phyloP scores from a whole-genome alignment of 2,113 vertebrate species.

The Marmota monax region DNA sequence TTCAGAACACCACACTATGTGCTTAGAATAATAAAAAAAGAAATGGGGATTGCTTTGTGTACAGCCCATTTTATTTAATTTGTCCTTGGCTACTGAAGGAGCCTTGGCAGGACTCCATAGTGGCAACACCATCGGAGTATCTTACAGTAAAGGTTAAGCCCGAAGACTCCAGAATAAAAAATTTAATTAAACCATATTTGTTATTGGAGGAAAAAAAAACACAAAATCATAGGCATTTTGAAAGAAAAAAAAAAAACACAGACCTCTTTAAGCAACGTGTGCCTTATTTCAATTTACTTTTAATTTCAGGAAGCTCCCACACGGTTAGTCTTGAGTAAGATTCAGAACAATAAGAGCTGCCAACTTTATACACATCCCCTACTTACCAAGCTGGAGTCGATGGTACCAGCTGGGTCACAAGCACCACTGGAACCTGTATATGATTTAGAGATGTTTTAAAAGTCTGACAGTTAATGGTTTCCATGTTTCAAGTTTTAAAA shows the following conservation, averaged over 20 bases:
- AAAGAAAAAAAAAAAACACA: slow-evolving; percentile 46
- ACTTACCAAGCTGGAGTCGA: slow-evolving; percentile 89
- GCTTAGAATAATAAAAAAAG: neutral
- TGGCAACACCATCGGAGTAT: neutral
- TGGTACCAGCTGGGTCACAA: slow-evolving; percentile 91
- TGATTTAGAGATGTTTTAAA: slow-evolving; percentile 64
- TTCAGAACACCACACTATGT: neutral
- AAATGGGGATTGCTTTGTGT: neutral
- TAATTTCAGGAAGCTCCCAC: neutral
- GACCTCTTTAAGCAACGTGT: neutral
- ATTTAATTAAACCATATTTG: neutral
- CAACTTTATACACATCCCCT: neutral
- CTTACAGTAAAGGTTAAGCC: neutral
- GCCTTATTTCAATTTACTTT: slow-evolving; percentile 14
- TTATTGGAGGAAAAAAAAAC: neutral
- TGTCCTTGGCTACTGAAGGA: neutral
- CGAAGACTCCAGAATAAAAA: neutral
- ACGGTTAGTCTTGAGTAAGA: neutral
- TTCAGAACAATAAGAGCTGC: neutral
- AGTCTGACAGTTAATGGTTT: neutral
- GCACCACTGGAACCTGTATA: slow-evolving; percentile 78
- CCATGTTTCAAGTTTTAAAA: neutral
- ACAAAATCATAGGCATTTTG: neutral
- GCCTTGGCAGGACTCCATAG: neutral
- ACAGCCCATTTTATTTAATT: neutral